phyloP scores from a whole-genome alignment of 2,797 vertebrate species.

The Xiphophorus birchmanni region DNA sequence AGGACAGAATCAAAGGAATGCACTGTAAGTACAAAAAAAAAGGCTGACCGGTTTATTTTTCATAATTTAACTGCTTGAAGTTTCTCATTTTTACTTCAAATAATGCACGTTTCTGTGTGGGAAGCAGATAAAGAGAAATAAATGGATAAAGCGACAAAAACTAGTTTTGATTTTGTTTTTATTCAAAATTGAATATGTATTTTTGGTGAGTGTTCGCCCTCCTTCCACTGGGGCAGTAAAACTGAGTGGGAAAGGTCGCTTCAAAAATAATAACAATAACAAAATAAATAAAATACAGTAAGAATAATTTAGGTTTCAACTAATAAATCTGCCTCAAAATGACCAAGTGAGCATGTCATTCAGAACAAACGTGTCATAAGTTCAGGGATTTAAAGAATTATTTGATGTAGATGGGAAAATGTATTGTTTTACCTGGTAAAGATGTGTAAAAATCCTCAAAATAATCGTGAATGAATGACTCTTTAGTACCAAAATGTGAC shows the following conservation, averaged over 20 bases:
- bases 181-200: background rate
- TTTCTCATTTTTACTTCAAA: background rate
- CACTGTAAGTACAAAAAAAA: slow-evolving; percentile 69
- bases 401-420: background rate
- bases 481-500: background rate
- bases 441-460: background rate
- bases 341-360: background rate
- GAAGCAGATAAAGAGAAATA: background rate
- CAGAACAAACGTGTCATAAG: background rate
- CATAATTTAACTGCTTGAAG: background rate
- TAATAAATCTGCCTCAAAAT: background rate
- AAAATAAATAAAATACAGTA: background rate
- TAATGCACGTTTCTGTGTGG: background rate
- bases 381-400: background rate
- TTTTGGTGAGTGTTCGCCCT: background rate
- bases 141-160: background rate
- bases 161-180: background rate
- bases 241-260: background rate
- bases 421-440: background rate
- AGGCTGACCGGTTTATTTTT: slow-evolving; percentile 8
- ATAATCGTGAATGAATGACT: background rate
- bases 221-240: background rate
- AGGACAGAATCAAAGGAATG: slow-evolving; percentile 58
- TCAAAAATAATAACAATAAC: background rate
- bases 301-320: background rate